Conservation (phyloP, 2,113 vertebrate genomes). For the Baryphthengus martii region DNA sequence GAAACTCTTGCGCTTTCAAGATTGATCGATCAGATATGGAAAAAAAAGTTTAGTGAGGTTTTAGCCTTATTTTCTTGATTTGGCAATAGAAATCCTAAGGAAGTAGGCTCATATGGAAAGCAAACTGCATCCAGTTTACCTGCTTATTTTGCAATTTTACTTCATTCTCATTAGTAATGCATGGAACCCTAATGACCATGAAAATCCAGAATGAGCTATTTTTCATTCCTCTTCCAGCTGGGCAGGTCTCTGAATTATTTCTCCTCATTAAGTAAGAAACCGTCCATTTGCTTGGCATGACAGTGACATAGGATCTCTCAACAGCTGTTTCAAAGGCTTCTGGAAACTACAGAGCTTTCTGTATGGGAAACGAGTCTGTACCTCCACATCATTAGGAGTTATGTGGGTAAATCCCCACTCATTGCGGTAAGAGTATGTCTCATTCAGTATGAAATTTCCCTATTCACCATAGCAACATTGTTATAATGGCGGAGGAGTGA, state of each 20-base stretch:
- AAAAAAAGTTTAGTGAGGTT: background rate
- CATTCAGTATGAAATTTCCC: constrained; percentile 9
- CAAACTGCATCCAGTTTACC: background rate
- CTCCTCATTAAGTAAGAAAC: constrained; percentile 63
- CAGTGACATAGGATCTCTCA: constrained; percentile 51
- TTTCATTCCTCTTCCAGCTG: constrained; percentile 56
- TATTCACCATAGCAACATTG: constrained; percentile 38
- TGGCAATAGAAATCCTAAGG: background rate
- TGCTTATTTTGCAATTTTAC: constrained; percentile 8
- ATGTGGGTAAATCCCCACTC: background rate
- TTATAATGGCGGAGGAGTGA: background rate
- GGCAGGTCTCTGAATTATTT: constrained; percentile 59
- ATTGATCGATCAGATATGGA: background rate
- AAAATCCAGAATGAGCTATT: constrained; percentile 27
- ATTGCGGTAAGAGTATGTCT: background rate
- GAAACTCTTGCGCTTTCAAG: background rate
- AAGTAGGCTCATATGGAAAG: background rate
- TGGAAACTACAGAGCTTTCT: constrained; percentile 36
- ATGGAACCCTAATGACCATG: constrained; percentile 2
- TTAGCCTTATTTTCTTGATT: background rate
- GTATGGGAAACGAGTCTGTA: background rate
- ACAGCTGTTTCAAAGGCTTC: constrained; percentile 42
- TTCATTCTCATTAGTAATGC: constrained; percentile 33
- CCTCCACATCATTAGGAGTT: background rate
- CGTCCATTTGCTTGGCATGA: constrained; percentile 42